Evolutionary conservation across 2,888 invertebrate genomes (phyloP).

Genomic region (Sinelater perroti): DNA sequence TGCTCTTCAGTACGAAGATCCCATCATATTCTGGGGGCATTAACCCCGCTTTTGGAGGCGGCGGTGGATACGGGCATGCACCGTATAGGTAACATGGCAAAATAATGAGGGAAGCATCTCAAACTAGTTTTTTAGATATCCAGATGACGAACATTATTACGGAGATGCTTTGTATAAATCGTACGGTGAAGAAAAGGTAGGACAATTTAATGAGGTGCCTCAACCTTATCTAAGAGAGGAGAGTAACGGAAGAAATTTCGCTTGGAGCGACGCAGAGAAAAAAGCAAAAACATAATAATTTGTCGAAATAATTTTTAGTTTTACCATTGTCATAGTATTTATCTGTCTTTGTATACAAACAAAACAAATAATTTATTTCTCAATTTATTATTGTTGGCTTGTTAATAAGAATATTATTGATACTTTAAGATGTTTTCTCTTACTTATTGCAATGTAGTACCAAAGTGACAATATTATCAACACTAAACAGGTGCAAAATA

Average conservation of each 20-base stretch:
- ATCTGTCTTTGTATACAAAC: too few relatives aligned
- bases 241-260: conserved; percentile 55
- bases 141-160: conserved; percentile 46
- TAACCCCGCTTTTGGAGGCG: conserved; percentile 40
- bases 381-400: too few relatives aligned
- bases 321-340: neutral
- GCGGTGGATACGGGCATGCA: conserved; percentile 33
- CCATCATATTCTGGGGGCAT: conserved; percentile 46
- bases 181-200: conserved; percentile 45
- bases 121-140: conserved; percentile 44
- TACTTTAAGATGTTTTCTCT: too few relatives aligned
- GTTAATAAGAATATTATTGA: too few relatives aligned
- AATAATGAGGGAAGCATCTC: neutral
- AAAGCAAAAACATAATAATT: conserved; percentile 40
- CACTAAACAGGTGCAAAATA: too few relatives aligned
- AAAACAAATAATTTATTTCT: too few relatives aligned
- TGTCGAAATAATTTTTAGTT: neutral
- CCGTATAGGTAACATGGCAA: neutral
- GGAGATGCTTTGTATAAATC: conserved; percentile 56
- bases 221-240: conserved; percentile 36
- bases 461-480: too few relatives aligned
- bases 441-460: too few relatives aligned
- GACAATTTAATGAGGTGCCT: conserved; percentile 45
- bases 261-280: conserved; percentile 57
- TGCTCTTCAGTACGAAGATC: conserved; percentile 54